Percentiles rank a stretch among this genome's conserved stretches.
Conservation (phyloP, 1,140 invertebrate species). For the Drosophila tsacasi region DNA sequence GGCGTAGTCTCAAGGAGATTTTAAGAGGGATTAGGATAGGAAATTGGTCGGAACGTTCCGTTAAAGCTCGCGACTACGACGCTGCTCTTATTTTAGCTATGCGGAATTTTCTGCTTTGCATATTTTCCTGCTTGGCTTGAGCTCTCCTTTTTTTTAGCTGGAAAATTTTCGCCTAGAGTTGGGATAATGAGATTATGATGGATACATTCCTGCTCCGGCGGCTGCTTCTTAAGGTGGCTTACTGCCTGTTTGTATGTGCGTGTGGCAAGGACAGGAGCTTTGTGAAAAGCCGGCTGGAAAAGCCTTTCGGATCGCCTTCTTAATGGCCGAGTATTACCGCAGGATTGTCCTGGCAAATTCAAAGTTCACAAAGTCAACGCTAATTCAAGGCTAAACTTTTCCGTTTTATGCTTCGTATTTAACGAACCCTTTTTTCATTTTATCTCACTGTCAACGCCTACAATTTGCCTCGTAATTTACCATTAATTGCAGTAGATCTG, state of each 20-base stretch:
- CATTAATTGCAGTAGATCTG: constrained; percentile 41
- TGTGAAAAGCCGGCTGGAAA: constrained; percentile 38
- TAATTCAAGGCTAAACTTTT: constrained; percentile 17
- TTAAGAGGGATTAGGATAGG: constrained; percentile 24
- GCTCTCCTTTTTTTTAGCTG: constrained; percentile 9
- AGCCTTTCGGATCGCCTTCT: constrained; percentile 44
- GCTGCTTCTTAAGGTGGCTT: constrained; percentile 47
- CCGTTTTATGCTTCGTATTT: neutral
- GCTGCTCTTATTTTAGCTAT: constrained; percentile 24
- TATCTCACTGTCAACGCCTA: constrained; percentile 36
- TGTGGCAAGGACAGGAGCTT: constrained; percentile 14
- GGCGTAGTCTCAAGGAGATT: constrained; percentile 13
- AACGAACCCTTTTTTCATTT: constrained; percentile 7
- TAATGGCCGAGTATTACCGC: constrained; percentile 45
- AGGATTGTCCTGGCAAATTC: constrained; percentile 39
- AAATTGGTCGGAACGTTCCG: constrained; percentile 18
- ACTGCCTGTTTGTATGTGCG: constrained; percentile 7
- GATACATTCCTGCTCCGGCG: constrained; percentile 44
- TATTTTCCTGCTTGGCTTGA: constrained; percentile 35
- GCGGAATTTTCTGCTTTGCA: constrained; percentile 62
- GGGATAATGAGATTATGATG: constrained; percentile 55
- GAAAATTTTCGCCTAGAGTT: constrained; percentile 39
- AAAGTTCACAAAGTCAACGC: constrained; percentile 46
- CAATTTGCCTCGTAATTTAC: constrained; percentile 31
- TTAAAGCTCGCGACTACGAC: constrained; percentile 6